These are phyloP conservation scores for Lasioglossum pauxillum DNA, from an alignment of 2,888 invertebrate species.

Conservation along the genomic window DNA sequence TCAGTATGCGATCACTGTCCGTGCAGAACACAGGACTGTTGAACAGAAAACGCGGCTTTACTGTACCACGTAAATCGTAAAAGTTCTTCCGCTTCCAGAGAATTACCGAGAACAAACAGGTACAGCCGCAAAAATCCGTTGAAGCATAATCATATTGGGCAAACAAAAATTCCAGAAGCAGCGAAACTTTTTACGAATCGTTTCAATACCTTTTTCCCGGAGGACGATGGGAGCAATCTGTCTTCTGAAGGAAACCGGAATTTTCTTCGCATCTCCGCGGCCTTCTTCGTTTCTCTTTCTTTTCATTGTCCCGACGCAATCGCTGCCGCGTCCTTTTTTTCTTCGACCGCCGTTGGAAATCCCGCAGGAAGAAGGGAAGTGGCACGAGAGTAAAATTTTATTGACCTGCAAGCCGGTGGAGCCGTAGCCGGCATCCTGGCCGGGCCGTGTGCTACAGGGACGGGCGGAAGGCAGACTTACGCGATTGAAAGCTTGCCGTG, in stretches of 20 bases:
- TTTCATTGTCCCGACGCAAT: constrained; percentile 37
- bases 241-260: constrained; percentile 35
- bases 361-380: constrained; percentile 31
- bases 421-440: neutral
- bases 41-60: no score
- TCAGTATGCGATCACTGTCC: no score
- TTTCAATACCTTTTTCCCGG: constrained; percentile 6
- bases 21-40: no score
- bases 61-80: neutral
- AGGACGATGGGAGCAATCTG: constrained; percentile 27
- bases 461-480: constrained; percentile 69
- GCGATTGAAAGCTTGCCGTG: constrained; percentile 82
- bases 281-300: constrained; percentile 8
- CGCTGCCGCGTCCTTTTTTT: constrained; percentile 6
- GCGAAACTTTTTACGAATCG: constrained; percentile 12
- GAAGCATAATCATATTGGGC: neutral
- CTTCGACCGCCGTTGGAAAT: constrained; percentile 34
- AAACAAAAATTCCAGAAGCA: neutral
- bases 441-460: constrained; percentile 34
- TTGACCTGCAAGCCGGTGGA: constrained; percentile 67
- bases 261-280: constrained; percentile 10
- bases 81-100: neutral
- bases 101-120: neutral
- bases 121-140: neutral
- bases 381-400: constrained; percentile 71